phyloP scores from a whole-genome alignment of 2,888 invertebrate species.

The Nipponacmea schrenckii region DNA sequence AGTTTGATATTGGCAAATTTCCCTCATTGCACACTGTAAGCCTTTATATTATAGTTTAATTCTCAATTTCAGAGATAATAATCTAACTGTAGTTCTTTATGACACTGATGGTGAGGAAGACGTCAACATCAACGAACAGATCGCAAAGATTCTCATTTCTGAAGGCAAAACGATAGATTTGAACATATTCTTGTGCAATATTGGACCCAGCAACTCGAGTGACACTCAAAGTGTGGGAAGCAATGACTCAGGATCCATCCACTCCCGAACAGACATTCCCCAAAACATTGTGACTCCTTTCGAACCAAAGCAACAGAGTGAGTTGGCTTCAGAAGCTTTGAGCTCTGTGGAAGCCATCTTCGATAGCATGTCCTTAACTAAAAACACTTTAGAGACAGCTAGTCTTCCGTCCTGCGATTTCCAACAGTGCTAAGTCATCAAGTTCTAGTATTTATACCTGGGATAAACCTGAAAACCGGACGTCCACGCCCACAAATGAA shows the following conservation, averaged over 20 bases:
- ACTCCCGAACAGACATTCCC: background rate
- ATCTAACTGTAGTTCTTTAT: conserved; percentile 46
- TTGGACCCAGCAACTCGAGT: background rate
- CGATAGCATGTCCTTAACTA: too few species aligned
- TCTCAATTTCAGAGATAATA: conserved; percentile 39
- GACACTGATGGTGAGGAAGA: conserved; percentile 48
- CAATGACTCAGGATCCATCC: background rate
- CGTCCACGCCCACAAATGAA: background rate
- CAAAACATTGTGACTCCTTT: conserved; percentile 5
- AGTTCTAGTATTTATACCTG: conserved; percentile 11
- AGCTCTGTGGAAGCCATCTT: too few species aligned
- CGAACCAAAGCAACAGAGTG: background rate
- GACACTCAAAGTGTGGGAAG: background rate
- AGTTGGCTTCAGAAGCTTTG: too few species aligned
- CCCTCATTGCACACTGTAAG: too few species aligned
- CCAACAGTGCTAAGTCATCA: conserved; percentile 7
- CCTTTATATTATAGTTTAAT: too few species aligned
- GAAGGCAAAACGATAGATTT: background rate
- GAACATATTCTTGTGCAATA: background rate
- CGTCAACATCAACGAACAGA: conserved; percentile 49
- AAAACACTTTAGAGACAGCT: too few species aligned
- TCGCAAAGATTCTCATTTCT: conserved; percentile 30
- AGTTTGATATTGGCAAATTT: too few species aligned
- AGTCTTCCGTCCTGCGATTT: conserved; percentile 9
- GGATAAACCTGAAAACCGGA: background rate